Percentiles rank a stretch among this genome's conserved stretches.
Evolutionary conservation across 2,888 invertebrate species (phyloP).

Genomic region (Clostera curtula): DNA sequence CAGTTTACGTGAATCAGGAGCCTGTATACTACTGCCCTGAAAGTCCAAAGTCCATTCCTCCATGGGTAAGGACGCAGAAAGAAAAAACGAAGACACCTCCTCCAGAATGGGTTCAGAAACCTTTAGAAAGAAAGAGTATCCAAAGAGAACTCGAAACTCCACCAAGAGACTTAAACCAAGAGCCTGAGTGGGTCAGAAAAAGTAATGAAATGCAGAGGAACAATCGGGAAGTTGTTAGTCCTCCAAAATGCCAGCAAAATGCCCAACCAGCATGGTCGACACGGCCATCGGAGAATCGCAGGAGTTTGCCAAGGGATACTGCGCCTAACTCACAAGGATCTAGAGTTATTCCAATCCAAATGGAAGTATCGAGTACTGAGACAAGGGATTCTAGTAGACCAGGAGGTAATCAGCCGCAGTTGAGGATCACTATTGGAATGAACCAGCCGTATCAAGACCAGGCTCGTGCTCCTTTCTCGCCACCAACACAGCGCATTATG

Average conservation of each 20-base stretch:
- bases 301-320: slow-evolving; percentile 56
- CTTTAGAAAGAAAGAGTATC: slow-evolving; percentile 53
- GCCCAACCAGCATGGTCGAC: slow-evolving; percentile 65
- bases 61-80: slow-evolving; percentile 65
- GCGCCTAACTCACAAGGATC: slow-evolving; percentile 43
- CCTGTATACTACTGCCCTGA: slow-evolving; percentile 64
- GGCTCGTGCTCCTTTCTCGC: slow-evolving; percentile 45
- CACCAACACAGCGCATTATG: slow-evolving; percentile 71
- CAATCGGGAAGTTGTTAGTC: slow-evolving; percentile 55
- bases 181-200: slow-evolving; percentile 65
- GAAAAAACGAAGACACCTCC: slow-evolving; percentile 69
- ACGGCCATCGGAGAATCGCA: slow-evolving; percentile 60
- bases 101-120: slow-evolving; percentile 60
- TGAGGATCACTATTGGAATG: slow-evolving; percentile 67
- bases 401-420: slow-evolving; percentile 42
- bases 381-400: slow-evolving; percentile 41
- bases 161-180: slow-evolving; percentile 50
- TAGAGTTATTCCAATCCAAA: slow-evolving; percentile 79
- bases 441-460: slow-evolving; percentile 43
- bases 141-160: slow-evolving; percentile 58
- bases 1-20: slow-evolving; percentile 61
- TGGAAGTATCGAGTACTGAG: slow-evolving; percentile 71
- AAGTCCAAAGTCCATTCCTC: slow-evolving; percentile 61
- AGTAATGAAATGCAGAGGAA: slow-evolving; percentile 59
- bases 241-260: slow-evolving; percentile 58